A percentile compares a stretch with the other conserved stretches of the same genome.
phyloP scores from a whole-genome alignment of 1,140 invertebrate species.

The Penaeus vannamei region DNA sequence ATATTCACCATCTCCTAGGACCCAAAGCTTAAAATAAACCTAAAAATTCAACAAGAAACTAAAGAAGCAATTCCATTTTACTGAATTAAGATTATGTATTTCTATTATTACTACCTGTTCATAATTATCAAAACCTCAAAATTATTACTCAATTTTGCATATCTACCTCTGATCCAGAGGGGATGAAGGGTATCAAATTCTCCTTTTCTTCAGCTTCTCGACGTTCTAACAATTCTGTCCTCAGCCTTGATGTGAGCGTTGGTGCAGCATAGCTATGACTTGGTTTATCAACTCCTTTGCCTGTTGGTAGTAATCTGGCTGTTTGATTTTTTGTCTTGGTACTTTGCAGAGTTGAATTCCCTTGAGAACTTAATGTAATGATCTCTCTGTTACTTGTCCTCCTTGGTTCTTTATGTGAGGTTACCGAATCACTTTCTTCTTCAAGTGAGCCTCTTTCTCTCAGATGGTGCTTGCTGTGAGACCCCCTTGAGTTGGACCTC shows the following conservation, averaged over 20 bases:
- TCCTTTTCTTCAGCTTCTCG: slow-evolving; percentile 36
- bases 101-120: too few relatives aligned
- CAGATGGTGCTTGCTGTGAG: too few relatives aligned
- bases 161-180: slow-evolving; percentile 22
- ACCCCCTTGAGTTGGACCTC: too few relatives aligned
- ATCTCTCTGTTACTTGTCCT: neutral
- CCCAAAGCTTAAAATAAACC: neutral
- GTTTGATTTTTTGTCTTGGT: too few relatives aligned
- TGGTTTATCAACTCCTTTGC: too few relatives aligned
- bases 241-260: slow-evolving; percentile 16
- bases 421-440: slow-evolving; percentile 18
- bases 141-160: neutral
- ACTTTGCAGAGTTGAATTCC: neutral
- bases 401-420: neutral
- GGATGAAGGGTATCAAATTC: neutral
- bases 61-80: neutral
- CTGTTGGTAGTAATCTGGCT: too few relatives aligned
- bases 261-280: slow-evolving; percentile 19
- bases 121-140: neutral
- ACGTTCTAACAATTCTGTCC: neutral
- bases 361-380: neutral
- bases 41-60: neutral
- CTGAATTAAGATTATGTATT: neutral
- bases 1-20: neutral
- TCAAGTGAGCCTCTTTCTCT: too few relatives aligned